Evolutionary conservation across 2,888 invertebrate genomes (phyloP), one percentile per base, ranked within the genome.

Genomic region (Diarsia rubi): DNA sequence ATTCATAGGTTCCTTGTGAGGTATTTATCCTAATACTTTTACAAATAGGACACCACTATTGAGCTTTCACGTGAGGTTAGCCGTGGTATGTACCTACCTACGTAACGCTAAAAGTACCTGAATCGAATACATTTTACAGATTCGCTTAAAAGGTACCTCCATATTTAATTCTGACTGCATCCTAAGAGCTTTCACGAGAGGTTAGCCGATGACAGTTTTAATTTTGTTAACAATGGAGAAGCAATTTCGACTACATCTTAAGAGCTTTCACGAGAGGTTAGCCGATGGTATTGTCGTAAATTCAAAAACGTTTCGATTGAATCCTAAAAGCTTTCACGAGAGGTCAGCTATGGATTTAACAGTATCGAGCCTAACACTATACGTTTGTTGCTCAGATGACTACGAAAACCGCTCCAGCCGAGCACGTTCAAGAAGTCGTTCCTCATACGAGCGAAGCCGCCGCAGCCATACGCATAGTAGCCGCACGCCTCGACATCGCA

Each of bases 301-400:
- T 14, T n/a, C 14, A 21, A 21, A 63, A 24, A 24, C 24, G 11
- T 45, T 24, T 44, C 44, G 24, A 64, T 24, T 64, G 19, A 11
- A 64, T 24, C 63, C 24, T 64, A 64, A 45, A 24, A 64, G 63
- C 63, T 64, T 45, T 64, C 64, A 64, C 64, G 45, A 64, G 64
- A 64, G 45, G 45, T 45, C n/a, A 64, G 64, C 64, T 45, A 64
- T 21, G 64, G 45, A 45, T 63, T 64, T 45, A 64, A 64, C 64
- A 45, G 64, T 47, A 31, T 47, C n/a, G 31, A 65, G 31, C 2
- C 4, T 65, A 47, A 47, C 65, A 27, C 14, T 49, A 65, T n/a
- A 24, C 42, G 16, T 44, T 63, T 44, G 63, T 16, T 63, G 62
- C 37, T 47, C 19, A 65, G 45, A 27, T 64, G 64, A 21, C 45